Evolutionary conservation across 92 coral and sea anemone genomes (phyloP), one percentile per base, ranked within the genome.

Genomic region (Pocillopora meandrina): DNA sequence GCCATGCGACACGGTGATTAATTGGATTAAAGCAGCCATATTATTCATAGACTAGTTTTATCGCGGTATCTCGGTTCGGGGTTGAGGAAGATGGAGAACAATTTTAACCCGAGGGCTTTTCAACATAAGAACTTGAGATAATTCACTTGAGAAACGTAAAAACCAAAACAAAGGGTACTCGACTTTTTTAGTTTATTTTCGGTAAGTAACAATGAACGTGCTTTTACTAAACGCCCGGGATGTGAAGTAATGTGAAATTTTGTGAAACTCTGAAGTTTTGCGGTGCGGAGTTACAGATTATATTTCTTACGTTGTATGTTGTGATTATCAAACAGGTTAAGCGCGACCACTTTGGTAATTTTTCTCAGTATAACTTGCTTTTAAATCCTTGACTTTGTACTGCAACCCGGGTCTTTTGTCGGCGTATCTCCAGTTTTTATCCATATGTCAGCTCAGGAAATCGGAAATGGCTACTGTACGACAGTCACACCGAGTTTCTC

Each of bases 1-100:
- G 69, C 77, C 47, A n/a, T 13, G 57, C 59, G 73, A 71, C 85
- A 21, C 14, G 58, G 18, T 20, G 77, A 71, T 12, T 56, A 33
- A 81, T 69, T 70, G 84, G 57, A 70, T 70, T 69, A 56, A 9
- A 36, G 65, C 15, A 14, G 1, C 8, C 74, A 36, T 65, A 34
- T 35, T 70, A 34, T 70, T 7, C 19, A 55, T 70, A 10, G 56
- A 70, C 55, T 16, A 69, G 10, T 36, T 70, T 69, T 36, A 36
- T 12, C 74, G 21, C 2, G 9, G 52, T 69, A 31, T 42, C 52
- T 42, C 52, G 52, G 52, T 42, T 42, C 52, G 52, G 52, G 8
- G 52, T n/a, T 31, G 55, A 12, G 52, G 11, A 9, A 9, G 56
- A 35, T 34, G 74, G 20, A 35, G n/a, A 34, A 16, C 74, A 33